Evolutionary conservation across 92 coral and sea anemone species (phyloP).

Genomic region (Paramuricea clavata): DNA sequence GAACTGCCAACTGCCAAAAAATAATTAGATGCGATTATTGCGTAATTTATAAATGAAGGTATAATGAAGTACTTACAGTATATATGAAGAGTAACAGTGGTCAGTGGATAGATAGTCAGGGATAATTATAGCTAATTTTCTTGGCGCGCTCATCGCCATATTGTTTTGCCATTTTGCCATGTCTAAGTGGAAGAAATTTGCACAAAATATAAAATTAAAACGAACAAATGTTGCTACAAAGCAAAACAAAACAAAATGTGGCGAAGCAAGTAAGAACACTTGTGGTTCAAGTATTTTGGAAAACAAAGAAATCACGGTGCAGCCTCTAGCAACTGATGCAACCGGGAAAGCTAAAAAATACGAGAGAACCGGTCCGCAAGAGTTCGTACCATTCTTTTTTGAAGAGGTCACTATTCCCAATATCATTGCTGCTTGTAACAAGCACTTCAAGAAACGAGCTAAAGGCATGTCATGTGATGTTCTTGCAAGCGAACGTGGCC

Average conservation of each 20-base stretch:
- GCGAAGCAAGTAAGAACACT: background rate
- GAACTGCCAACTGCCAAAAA: conserved; percentile 4
- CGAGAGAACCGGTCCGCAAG: conserved; percentile 18
- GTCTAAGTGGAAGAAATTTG: conserved; percentile 36
- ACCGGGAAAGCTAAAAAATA: conserved; percentile 33
- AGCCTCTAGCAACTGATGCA: conserved; percentile 20
- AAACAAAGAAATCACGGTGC: conserved; percentile 25
- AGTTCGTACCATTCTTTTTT: conserved; percentile 12
- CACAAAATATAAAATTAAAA: background rate
- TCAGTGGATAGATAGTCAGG: too few relatives aligned
- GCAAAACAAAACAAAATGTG: background rate
- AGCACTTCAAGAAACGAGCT: background rate
- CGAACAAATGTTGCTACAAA: background rate
- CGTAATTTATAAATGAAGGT: too few relatives aligned
- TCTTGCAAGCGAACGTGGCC: conserved; percentile 32
- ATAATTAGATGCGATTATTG: too few relatives aligned
- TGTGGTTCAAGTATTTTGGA: background rate
- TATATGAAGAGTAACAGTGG: too few relatives aligned
- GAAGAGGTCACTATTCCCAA: conserved; percentile 26
- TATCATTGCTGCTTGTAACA: conserved; percentile 22
- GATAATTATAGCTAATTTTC: too few relatives aligned
- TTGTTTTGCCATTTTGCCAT: too few relatives aligned
- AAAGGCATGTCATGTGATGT: conserved; percentile 27
- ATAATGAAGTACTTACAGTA: too few relatives aligned
- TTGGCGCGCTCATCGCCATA: too few relatives aligned